phyloP scores from a whole-genome alignment of 1,140 invertebrate genomes.

The Stegodyphus mimosarum region DNA sequence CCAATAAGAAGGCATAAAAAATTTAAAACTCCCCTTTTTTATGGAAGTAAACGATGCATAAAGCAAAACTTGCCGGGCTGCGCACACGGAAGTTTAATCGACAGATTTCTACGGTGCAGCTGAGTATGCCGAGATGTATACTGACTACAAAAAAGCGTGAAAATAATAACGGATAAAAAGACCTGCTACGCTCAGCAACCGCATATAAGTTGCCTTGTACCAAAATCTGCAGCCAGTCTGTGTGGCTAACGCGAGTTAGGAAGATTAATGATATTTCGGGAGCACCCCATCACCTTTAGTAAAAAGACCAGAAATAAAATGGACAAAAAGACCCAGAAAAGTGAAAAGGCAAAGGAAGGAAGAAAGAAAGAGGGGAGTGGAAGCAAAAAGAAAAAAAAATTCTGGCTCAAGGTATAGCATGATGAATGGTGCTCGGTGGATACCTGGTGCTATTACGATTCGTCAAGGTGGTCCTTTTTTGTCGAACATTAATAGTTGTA shows the following conservation, averaged over 20 bases:
- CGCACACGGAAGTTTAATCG: no score
- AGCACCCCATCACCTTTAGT: conserved; percentile 23
- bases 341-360: conserved; percentile 31
- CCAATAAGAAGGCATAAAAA: no score
- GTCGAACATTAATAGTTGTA: conserved; percentile 48
- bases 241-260: conserved; percentile 38
- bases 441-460: conserved; percentile 33
- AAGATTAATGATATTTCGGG: conserved; percentile 56
- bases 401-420: not conserved
- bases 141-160: not conserved
- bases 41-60: no score
- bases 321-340: not conserved
- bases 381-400: not conserved
- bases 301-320: conserved; percentile 15
- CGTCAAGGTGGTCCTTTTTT: conserved; percentile 26
- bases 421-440: conserved; percentile 41
- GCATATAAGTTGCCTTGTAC: not conserved
- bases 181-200: no score
- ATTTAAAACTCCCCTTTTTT: no score
- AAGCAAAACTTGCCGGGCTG: no score
- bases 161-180: no score
- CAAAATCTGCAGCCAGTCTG: conserved; percentile 6
- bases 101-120: no score
- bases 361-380: conserved; percentile 2
- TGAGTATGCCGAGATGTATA: conserved; percentile 11